Base-by-base conservation (phyloP, 2,888 invertebrate genomes). In the Andrena camellia region DNA sequence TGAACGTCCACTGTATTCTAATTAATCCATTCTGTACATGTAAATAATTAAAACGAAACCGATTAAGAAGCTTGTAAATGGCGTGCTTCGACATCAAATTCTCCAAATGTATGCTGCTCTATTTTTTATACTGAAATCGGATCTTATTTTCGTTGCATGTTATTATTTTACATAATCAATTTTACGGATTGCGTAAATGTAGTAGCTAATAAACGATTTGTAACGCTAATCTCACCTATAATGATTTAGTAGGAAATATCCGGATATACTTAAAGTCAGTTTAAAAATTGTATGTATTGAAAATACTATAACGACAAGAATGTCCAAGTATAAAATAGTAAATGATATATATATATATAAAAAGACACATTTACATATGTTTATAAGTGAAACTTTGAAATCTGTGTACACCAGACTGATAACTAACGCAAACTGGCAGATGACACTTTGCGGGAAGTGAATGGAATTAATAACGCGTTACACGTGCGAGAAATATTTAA, bases 141-240 rank as follows among this genome's bases (percentile, higher is more conserved):
- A 79, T 88, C 66, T 86, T 77, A 84, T 83, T 87, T 89, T 89
- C 89, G 88, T 90, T 90, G 88, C 87, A 78, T 72, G 63, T 83
- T 83, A 75, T 82, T 86, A 80, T 57, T 70, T 78, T 83, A 86
- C 76, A 79, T 82, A 78, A 86, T 71, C 70, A 68, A 17, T 17
- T 23, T 64, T 10, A 63, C 26, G 35, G 54, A 26, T 72, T 66
- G 72, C 54, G 48, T 13, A 20, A 35, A 59, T 20, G 4, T 54
- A 59, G 2, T n/a, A 13, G 70, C 10, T 57, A 42, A 76, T 64
- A 13, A 50, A 64, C 50, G 31, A 50, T 59, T 33, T 62, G 8
- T 57, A 70, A 52, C 69, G 59, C n/a, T 69, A 69, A 60, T 52
- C 20, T 33, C 13, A 69, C 17, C 31, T 72, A 80, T 57, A 33